phyloP scores from a whole-genome alignment of 92 coral and sea anemone species.

The Anthopleura xanthogrammica region DNA sequence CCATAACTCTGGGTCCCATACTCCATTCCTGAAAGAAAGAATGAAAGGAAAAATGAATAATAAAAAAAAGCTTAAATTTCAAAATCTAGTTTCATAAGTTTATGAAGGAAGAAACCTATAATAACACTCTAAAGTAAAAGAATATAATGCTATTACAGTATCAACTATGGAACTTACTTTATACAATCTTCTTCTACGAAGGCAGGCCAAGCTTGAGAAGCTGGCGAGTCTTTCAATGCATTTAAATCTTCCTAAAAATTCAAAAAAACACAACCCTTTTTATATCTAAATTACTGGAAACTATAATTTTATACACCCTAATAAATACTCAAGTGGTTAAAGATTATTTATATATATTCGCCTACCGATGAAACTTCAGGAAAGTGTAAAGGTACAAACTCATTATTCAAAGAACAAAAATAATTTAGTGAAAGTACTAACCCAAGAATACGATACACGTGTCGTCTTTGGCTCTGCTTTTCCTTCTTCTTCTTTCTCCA shows the following conservation, averaged over 20 bases:
- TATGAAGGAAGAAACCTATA: neutral
- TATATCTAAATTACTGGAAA: neutral
- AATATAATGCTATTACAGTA: neutral
- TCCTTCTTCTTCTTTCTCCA: slow-evolving; percentile 26
- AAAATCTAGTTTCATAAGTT: neutral
- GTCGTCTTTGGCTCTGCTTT: slow-evolving; percentile 27
- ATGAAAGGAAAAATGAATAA: neutral
- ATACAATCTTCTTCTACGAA: slow-evolving; percentile 73
- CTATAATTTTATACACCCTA: neutral
- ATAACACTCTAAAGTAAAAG: neutral
- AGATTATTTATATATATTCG: neutral
- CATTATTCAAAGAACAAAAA: neutral
- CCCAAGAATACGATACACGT: slow-evolving; percentile 71
- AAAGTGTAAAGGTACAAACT: neutral
- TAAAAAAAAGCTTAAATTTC: neutral
- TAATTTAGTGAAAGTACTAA: slow-evolving; percentile 9
- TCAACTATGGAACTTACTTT: slow-evolving; percentile 41
- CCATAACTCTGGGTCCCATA: slow-evolving; percentile 99
- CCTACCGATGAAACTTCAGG: neutral
- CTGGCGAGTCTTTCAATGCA: slow-evolving; percentile 67
- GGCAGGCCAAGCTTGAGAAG: slow-evolving; percentile 74
- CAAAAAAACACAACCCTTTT: neutral
- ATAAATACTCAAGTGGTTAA: neutral
- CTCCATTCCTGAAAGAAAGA: slow-evolving; percentile 61
- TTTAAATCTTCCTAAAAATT: slow-evolving; percentile 68